A percentile compares a stretch with the other conserved stretches of the same genome.
phyloP scores from a whole-genome alignment of 2,113 vertebrate genomes.

The Columba janthina region DNA sequence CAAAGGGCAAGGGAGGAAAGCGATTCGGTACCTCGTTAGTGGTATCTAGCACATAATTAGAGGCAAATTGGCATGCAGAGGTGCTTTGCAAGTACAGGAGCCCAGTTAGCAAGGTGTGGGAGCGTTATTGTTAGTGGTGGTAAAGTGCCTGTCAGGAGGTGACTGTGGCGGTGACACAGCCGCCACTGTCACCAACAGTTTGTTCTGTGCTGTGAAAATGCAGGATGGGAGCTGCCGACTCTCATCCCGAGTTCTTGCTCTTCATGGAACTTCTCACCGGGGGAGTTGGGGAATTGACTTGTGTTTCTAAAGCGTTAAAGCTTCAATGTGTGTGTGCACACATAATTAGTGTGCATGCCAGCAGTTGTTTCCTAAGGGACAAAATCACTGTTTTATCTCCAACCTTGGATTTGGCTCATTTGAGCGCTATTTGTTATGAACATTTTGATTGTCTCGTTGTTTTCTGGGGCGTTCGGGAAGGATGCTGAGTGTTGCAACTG shows the following conservation, averaged over 20 bases:
- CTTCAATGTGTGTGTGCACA: rapidly evolving
- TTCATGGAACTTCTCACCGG: rapidly evolving
- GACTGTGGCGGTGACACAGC: background rate
- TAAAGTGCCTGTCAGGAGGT: background rate
- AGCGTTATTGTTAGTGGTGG: background rate
- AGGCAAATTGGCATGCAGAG: background rate
- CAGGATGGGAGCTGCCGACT: background rate
- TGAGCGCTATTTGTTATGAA: rapidly evolving
- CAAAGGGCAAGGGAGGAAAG: background rate
- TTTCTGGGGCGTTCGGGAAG: background rate
- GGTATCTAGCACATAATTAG: background rate
- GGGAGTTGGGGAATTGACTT: background rate
- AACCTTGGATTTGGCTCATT: rapidly evolving
- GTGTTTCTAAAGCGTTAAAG: background rate
- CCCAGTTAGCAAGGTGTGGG: background rate
- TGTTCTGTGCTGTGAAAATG: background rate
- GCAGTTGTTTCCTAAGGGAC: background rate
- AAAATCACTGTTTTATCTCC: background rate
- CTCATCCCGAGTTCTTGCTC: rapidly evolving
- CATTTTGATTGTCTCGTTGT: background rate
- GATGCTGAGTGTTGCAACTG: background rate
- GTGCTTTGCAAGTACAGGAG: background rate
- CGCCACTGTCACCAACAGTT: background rate
- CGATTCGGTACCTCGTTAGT: background rate
- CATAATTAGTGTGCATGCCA: background rate